Conservation (phyloP, 2,113 vertebrate species). For the Stegostoma tigrinum region DNA sequence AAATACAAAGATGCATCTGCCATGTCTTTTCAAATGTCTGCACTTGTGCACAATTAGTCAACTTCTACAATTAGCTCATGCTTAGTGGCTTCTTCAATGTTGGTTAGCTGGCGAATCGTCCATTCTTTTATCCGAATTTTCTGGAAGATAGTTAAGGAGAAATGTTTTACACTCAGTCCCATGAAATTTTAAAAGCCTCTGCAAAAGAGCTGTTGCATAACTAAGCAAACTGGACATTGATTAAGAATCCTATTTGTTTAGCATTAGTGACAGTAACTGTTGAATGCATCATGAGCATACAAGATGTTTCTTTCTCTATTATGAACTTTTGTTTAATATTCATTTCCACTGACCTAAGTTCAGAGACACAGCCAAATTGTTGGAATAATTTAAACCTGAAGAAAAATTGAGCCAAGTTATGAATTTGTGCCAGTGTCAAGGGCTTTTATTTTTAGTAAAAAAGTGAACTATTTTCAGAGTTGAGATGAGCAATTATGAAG, state of each 20-base stretch:
- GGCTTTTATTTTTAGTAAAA: not conserved
- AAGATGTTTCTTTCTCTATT: not conserved
- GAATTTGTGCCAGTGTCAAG: not conserved
- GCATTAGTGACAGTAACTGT: not conserved
- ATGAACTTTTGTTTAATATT: not conserved
- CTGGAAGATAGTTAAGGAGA: not conserved
- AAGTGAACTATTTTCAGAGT: not conserved
- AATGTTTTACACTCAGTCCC: not conserved
- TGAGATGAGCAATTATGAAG: not conserved
- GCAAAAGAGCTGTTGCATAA: not conserved
- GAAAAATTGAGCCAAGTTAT: not conserved
- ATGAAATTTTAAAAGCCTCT: not conserved
- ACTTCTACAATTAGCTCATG: constrained; percentile 24
- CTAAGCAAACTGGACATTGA: not conserved
- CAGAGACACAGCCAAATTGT: not conserved
- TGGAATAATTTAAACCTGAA: not conserved
- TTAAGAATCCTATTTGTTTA: not conserved
- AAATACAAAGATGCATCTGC: not conserved
- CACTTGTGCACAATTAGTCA: not conserved
- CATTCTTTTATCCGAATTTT: constrained; percentile 7
- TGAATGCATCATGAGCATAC: not conserved
- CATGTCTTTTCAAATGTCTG: not conserved
- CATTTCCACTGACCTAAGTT: not conserved
- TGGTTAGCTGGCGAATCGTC: constrained; percentile 19
- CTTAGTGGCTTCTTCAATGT: constrained; percentile 27